Conservation (phyloP, 2,888 invertebrate species). For the Protonemura montana region DNA sequence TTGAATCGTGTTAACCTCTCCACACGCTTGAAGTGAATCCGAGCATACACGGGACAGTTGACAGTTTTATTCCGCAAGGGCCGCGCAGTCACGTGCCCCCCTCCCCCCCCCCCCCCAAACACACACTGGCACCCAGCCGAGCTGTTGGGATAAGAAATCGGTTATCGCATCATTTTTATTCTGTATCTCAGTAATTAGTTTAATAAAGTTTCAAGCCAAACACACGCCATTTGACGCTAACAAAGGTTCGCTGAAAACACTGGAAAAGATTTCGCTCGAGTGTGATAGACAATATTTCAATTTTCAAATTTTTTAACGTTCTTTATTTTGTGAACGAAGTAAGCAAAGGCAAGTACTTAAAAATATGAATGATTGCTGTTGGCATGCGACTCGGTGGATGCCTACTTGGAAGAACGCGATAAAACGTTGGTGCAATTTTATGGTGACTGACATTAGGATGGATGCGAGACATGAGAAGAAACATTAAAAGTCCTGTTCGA, state of each 20-base stretch:
- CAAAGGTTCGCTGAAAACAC: background rate
- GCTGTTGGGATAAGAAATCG: too few relatives aligned
- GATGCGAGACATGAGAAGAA: background rate
- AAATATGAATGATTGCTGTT: background rate
- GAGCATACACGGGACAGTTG: background rate
- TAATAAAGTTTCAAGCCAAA: too few relatives aligned
- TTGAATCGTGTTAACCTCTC: constrained; percentile 29
- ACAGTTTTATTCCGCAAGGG: constrained; percentile 25
- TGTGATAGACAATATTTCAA: background rate
- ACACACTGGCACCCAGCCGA: background rate
- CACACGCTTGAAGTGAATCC: background rate
- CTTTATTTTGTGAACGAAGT: background rate
- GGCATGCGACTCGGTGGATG: background rate
- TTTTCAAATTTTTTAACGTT: background rate
- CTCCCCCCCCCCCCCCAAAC: background rate
- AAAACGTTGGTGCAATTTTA: background rate
- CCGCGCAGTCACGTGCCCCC: background rate
- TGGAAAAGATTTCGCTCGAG: background rate
- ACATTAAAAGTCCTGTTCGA: background rate
- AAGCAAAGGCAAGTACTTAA: background rate
- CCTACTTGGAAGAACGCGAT: background rate
- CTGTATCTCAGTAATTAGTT: too few relatives aligned
- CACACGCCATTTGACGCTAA: background rate
- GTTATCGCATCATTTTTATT: too few relatives aligned
- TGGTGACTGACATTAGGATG: background rate